These are phyloP conservation scores for Apomyelois bistriatella DNA, from an alignment of 2,888 invertebrate species.

Conservation along the genomic window DNA sequence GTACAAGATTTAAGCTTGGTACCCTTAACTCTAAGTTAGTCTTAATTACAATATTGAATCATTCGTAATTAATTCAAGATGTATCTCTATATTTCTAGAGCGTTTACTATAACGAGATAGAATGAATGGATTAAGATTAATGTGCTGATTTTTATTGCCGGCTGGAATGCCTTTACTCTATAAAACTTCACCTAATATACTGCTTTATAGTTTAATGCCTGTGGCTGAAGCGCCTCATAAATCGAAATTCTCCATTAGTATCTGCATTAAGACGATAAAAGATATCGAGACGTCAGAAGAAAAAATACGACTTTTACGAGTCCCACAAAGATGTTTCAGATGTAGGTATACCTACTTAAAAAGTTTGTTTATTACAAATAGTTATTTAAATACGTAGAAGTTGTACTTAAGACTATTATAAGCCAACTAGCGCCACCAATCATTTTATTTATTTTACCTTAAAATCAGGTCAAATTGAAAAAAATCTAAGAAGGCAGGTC, in stretches of 20 bases:
- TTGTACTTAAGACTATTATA: no score
- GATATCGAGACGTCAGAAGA: constrained; percentile 21
- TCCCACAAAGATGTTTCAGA: constrained; percentile 11
- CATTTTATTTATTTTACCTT: no score
- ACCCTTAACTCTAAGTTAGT: no score
- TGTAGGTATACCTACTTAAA: not conserved
- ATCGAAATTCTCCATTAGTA: constrained; percentile 56
- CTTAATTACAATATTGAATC: no score
- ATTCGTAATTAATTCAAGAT: no score
- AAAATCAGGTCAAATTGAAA: no score
- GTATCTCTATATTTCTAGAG: not conserved
- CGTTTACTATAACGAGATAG: constrained; percentile 6
- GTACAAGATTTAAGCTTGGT: no score
- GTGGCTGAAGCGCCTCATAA: constrained; percentile 47
- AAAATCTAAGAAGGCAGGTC: no score
- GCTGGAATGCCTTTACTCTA: constrained; percentile 25
- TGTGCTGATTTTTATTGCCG: constrained; percentile 32
- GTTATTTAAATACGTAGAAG: no score
- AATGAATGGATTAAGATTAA: constrained; percentile 22
- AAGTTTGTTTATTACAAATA: not conserved
- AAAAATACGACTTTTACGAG: constrained; percentile 15
- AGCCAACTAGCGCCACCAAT: no score
- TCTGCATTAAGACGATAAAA: constrained; percentile 33
- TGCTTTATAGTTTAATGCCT: constrained; percentile 43
- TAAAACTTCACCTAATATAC: constrained; percentile 57